phyloP scores from a whole-genome alignment of 2,113 vertebrate species.

The Noctilio leporinus region DNA sequence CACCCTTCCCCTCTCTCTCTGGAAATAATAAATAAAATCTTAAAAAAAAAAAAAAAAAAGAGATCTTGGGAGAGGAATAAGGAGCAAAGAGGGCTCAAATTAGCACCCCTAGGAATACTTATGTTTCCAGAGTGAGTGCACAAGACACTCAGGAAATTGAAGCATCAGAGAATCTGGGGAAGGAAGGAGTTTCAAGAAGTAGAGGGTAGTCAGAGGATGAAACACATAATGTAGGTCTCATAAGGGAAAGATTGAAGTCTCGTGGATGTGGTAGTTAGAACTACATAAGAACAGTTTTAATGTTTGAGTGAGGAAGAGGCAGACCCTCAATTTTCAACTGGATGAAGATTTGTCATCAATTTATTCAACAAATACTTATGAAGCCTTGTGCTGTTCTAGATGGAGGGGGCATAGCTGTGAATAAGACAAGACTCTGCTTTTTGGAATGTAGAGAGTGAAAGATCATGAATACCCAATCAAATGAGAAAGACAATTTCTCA shows the following conservation, averaged over 20 bases:
- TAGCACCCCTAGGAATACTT: neutral
- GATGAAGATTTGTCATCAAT: neutral
- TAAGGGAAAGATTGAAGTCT: neutral
- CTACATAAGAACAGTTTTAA: neutral
- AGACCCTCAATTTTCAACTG: neutral
- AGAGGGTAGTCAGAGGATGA: neutral
- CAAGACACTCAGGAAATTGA: neutral
- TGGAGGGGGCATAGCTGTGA: neutral
- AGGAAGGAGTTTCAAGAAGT: neutral
- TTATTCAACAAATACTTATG: neutral
- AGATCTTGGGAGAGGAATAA: neutral
- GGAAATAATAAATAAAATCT: too few relatives aligned
- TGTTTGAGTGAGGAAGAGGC: neutral
- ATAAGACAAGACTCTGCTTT: neutral
- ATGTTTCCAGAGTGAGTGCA: neutral
- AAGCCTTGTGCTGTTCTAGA: neutral
- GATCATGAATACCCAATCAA: neutral
- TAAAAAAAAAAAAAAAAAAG: too few relatives aligned
- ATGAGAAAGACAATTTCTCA: constrained; percentile 7
- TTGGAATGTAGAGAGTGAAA: neutral
- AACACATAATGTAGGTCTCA: neutral
- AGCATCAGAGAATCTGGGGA: neutral
- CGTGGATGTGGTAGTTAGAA: neutral
- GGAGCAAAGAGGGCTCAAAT: neutral
- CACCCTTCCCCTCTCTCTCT: too few relatives aligned